Percentiles rank a stretch among this genome's conserved stretches.
Evolutionary conservation across 2,113 vertebrate species (phyloP).

Genomic region (Crocuta crocuta): DNA sequence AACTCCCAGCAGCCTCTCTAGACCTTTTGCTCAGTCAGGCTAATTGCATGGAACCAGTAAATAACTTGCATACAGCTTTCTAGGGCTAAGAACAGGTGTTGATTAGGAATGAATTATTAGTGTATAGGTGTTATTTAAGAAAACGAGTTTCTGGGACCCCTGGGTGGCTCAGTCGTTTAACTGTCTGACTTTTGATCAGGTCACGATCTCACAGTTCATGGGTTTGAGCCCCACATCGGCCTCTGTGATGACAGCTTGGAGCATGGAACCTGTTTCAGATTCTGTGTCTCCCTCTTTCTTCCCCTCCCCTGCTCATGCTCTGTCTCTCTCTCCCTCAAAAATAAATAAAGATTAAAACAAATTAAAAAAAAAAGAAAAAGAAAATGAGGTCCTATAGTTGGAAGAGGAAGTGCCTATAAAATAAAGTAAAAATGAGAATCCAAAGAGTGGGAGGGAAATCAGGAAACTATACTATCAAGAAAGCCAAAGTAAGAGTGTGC

Average conservation of each 20-base stretch:
- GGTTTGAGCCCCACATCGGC: too few species aligned
- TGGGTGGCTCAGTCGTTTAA: too few species aligned
- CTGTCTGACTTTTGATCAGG: too few species aligned
- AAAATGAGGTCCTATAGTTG: background rate
- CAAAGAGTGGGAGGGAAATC: background rate
- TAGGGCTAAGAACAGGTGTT: background rate
- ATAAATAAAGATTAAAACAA: too few species aligned
- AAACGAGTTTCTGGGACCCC: too few species aligned
- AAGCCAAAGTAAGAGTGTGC: background rate
- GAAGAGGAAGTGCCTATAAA: background rate
- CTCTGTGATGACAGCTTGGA: too few species aligned
- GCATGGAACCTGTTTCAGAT: too few species aligned
- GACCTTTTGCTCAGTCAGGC: background rate
- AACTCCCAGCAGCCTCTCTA: background rate
- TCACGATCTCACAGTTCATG: too few species aligned
- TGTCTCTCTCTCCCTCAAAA: too few species aligned
- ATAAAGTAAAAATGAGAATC: background rate
- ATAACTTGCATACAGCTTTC: background rate
- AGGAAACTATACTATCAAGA: background rate
- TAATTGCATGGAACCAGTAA: too few species aligned
- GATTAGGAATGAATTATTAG: background rate
- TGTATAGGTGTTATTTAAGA: background rate
- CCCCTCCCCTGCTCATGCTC: too few species aligned
- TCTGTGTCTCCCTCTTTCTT: too few species aligned
- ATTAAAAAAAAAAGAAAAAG: background rate